These are phyloP conservation scores for Equus quagga DNA, from an alignment of 2,113 vertebrate genomes.

Conservation along the genomic window DNA sequence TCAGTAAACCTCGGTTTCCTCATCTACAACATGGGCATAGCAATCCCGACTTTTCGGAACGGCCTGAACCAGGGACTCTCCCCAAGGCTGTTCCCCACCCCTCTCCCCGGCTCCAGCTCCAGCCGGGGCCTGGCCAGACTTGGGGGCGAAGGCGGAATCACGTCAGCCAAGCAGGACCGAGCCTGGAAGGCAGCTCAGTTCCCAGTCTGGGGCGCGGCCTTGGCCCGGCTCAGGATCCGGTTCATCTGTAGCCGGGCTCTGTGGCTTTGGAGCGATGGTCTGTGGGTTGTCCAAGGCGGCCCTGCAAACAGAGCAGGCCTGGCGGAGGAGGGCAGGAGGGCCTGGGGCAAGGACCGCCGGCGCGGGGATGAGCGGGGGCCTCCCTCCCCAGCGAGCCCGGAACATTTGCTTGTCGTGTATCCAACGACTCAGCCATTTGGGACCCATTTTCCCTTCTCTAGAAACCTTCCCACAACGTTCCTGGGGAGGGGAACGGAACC, in stretches of 20 bases:
- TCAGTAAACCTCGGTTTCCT: background rate
- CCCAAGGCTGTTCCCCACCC: background rate
- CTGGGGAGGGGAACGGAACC: background rate
- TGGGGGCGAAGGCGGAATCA: background rate
- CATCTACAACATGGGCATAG: constrained; percentile 3
- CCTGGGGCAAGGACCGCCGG: background rate
- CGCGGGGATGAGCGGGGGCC: background rate
- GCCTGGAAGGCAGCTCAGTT: background rate
- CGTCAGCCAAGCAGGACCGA: constrained; percentile 32
- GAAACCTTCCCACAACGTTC: constrained; percentile 42
- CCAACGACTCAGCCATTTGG: constrained; percentile 57
- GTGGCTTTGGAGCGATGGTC: background rate
- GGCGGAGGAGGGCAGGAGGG: background rate
- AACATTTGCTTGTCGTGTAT: constrained; percentile 16
- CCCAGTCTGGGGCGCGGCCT: constrained; percentile 56
- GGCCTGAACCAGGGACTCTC: background rate
- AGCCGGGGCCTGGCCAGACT: constrained; percentile 36
- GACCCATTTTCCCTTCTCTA: constrained; percentile 26
- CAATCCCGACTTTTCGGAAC: background rate
- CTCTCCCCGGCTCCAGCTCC: background rate
- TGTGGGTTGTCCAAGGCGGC: background rate
- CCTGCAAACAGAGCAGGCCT: background rate
- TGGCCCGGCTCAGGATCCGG: constrained; percentile 2
- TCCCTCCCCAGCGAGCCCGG: background rate
- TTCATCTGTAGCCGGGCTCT: background rate